Evolutionary conservation across 1,140 invertebrate species (phyloP).

Genomic region (Bemisia tabaci): DNA sequence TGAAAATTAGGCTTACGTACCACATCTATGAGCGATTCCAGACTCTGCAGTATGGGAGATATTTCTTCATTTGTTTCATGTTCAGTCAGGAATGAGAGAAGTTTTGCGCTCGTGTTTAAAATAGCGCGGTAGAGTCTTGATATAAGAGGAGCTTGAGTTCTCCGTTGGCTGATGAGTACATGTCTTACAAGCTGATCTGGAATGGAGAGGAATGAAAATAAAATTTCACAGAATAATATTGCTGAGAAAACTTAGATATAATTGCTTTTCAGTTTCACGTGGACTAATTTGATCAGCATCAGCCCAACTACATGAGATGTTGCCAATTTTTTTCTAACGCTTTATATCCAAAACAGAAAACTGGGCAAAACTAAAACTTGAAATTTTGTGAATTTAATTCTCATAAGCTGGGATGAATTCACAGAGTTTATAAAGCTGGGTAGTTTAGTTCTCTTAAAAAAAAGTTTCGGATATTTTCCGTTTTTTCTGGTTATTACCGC

Average conservation of each 20-base stretch:
- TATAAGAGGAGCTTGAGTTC: background rate
- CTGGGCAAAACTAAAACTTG: too few relatives aligned
- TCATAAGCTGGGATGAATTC: too few relatives aligned
- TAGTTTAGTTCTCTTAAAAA: too few relatives aligned
- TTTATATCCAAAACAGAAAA: background rate
- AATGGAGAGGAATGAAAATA: background rate
- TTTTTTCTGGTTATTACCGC: too few relatives aligned
- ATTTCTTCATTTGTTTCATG: background rate
- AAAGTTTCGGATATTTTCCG: too few relatives aligned
- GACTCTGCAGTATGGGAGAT: background rate
- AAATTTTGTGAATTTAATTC: too few relatives aligned
- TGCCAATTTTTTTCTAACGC: background rate
- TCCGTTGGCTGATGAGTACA: background rate
- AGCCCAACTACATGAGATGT: background rate
- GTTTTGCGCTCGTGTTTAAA: background rate
- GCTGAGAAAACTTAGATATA: background rate
- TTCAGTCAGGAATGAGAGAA: background rate
- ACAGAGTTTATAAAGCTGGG: too few relatives aligned
- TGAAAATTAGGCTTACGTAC: background rate
- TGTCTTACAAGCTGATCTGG: background rate
- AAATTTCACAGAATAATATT: background rate
- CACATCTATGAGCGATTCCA: background rate
- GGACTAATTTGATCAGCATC: background rate
- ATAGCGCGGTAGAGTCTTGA: background rate
- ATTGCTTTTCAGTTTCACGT: too few relatives aligned